These are phyloP conservation scores for Eristalis arbustorum DNA, from an alignment of 2,888 invertebrate genomes.

Conservation along the genomic window DNA sequence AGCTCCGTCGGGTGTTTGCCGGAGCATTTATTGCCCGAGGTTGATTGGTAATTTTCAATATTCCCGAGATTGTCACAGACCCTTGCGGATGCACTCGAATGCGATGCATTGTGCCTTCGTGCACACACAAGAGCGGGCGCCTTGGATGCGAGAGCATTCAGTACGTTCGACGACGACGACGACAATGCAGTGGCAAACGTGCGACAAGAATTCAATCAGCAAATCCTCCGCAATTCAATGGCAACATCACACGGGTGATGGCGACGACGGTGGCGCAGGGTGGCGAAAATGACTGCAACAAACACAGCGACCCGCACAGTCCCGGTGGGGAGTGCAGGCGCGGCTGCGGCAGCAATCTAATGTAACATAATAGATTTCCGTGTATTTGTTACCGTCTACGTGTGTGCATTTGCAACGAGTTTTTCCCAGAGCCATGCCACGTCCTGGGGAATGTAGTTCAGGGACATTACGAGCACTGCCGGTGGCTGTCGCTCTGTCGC, in stretches of 20 bases:
- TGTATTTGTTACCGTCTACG: conserved; percentile 50
- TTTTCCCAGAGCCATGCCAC: neutral
- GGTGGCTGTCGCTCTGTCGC: conserved; percentile 19
- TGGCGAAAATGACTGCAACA: conserved; percentile 27
- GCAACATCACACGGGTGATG: conserved; percentile 57
- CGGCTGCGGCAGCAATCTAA: conserved; percentile 8
- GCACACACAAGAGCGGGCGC: neutral
- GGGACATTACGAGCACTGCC: conserved; percentile 33
- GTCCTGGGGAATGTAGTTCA: conserved; percentile 48
- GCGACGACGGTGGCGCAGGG: conserved; percentile 6
- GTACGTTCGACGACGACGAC: conserved; percentile 33
- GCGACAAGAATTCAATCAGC: conserved; percentile 70
- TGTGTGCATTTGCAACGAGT: conserved; percentile 16
- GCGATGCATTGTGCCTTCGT: conserved; percentile 15
- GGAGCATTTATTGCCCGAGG: conserved; percentile 56
- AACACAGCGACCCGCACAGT: neutral
- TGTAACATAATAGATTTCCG: conserved; percentile 62
- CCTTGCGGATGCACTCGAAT: conserved; percentile 43
- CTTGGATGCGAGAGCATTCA: neutral
- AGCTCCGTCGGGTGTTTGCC: conserved; percentile 33
- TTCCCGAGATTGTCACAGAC: conserved; percentile 49
- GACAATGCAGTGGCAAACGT: conserved; percentile 69
- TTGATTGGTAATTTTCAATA: conserved; percentile 69
- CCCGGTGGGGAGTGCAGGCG: neutral
- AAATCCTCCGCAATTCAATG: conserved; percentile 66